Conservation (phyloP, 2,888 invertebrate genomes). For the Ophioninae sp. region DNA sequence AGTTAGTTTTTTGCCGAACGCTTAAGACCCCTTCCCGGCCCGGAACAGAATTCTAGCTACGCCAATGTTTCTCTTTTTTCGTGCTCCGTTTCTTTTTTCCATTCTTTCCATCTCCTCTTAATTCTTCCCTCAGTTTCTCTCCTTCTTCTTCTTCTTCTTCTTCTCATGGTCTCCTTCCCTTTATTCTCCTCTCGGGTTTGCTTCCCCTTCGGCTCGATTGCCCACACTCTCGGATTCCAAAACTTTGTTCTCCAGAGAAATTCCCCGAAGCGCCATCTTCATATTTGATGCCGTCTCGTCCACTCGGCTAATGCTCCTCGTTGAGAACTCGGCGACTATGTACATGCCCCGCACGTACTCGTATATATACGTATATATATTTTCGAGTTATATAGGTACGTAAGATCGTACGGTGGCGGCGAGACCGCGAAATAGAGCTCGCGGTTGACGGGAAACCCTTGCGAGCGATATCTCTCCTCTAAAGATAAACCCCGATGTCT, state of each 20-base stretch:
- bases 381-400: not conserved
- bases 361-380: not conserved
- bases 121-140: slow-evolving; percentile 19
- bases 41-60: no score
- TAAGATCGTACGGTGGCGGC: not conserved
- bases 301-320: slow-evolving; percentile 75
- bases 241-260: slow-evolving; percentile 76
- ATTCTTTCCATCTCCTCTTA: not conserved
- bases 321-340: slow-evolving; percentile 73
- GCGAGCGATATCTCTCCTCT: slow-evolving; percentile 11
- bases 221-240: slow-evolving; percentile 65
- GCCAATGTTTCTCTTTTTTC: not conserved
- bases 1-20: no score
- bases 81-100: not conserved
- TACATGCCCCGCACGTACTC: not conserved
- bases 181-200: slow-evolving; percentile 9
- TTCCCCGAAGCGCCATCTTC: slow-evolving; percentile 77
- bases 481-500: no score
- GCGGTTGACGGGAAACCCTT: slow-evolving; percentile 15
- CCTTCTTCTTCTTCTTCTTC: not conserved
- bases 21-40: no score
- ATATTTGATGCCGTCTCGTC: slow-evolving; percentile 77
- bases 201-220: slow-evolving; percentile 25
- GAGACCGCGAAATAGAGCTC: slow-evolving; percentile 25
- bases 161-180: not conserved